Conservation (phyloP, 2,888 invertebrate genomes). For the Habrosyne pyritoides region DNA sequence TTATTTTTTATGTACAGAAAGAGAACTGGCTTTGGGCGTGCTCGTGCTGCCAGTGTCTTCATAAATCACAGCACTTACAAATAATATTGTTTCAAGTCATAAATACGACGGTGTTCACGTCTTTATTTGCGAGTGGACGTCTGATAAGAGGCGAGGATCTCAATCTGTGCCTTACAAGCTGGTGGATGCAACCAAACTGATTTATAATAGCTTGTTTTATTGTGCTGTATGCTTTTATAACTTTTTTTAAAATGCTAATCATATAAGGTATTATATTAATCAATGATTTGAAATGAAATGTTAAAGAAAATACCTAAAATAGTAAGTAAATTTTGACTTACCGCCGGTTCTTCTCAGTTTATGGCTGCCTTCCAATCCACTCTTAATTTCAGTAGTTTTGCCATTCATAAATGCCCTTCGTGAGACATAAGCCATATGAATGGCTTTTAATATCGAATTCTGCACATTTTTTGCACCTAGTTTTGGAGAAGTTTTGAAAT, state of each 20-base stretch:
- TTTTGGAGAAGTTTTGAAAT: too few relatives aligned
- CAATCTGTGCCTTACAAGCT: conserved; percentile 27
- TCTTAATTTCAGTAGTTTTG: too few relatives aligned
- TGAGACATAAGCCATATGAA: too few relatives aligned
- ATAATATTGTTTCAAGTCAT: conserved; percentile 64
- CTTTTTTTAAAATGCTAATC: not conserved
- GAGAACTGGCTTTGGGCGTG: conserved; percentile 41
- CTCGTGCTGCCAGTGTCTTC: conserved; percentile 54
- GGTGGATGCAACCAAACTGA: conserved; percentile 11
- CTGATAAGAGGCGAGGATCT: conserved; percentile 33
- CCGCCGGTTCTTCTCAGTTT: too few relatives aligned
- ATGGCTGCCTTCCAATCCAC: too few relatives aligned
- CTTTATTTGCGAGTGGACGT: conserved; percentile 53
- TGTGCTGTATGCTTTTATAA: conserved; percentile 4
- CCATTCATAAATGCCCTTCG: too few relatives aligned
- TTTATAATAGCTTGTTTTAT: conserved; percentile 6
- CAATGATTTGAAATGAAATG: too few relatives aligned
- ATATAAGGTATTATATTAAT: too few relatives aligned
- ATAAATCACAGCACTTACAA: conserved; percentile 69
- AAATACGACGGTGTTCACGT: conserved; percentile 57
- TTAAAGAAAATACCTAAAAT: too few relatives aligned
- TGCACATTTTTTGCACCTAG: too few relatives aligned
- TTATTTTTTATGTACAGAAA: not conserved
- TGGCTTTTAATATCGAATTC: too few relatives aligned
- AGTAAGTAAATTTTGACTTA: too few relatives aligned